Base-by-base conservation (phyloP, 2,888 invertebrate species). In the Empis livida region DNA sequence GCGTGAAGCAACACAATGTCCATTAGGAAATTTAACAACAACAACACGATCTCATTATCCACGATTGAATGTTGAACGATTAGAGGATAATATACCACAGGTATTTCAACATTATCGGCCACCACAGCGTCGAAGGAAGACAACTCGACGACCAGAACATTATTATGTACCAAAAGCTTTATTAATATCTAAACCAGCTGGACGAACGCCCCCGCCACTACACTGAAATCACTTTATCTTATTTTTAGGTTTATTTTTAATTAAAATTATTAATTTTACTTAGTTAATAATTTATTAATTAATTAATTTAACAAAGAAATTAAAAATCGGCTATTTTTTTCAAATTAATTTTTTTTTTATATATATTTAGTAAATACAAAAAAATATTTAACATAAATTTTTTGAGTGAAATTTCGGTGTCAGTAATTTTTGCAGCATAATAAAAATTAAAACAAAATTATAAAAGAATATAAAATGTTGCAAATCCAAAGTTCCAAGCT, bases 1-100 rank as follows among this genome's bases (percentile, higher is more conserved):
- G 91, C 75, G 81, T 50, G 72, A 73, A 43, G 73, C 75, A 14
- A 81, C 82, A 44, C 78, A 77, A 61, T 89, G 88, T 61, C 76
- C 75, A 31, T 45, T 60, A 69, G 71, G 58, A 64, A 60, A 38
- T 40, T 31, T 38, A 43, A 48, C 42, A 35, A 27, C 11, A 45
- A 20, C 23, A 32, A 32, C 13, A 11, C 15, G 31, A 31, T 32
- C 17, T 32, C 10, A 43, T 40, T 16, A 43, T 35, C 3, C 31
- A 32, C 8, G 56, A 63, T 30, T 40, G 55, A 13, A 49, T 45
- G 20, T 56, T 55, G 23, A 27, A 27, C 23, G 8, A 27, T 8
- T 6, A 27, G 23, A 27, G 5, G 23, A 27, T 27, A 27, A 27
- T 27, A 45, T 45, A 39, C 17, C 32, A 45, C 43, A 47, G 17